These are phyloP conservation scores for Linnaemya vulpina DNA, from an alignment of 2,888 invertebrate genomes.

Conservation along the genomic window DNA sequence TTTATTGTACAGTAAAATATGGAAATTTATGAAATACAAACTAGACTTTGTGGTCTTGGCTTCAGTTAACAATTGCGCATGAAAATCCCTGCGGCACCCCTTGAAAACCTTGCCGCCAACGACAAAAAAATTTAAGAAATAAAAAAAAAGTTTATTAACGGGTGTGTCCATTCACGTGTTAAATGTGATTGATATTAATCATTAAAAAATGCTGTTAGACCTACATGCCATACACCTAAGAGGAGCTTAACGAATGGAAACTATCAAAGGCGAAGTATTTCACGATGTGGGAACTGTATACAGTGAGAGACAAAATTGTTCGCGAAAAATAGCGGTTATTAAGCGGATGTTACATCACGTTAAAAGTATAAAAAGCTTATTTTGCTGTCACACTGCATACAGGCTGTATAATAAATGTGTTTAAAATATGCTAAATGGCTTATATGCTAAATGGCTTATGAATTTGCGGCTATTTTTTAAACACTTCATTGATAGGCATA, in stretches of 20 bases:
- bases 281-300: no score
- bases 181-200: constrained; percentile 66
- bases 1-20: constrained; percentile 51
- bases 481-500: no score
- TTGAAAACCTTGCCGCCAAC: constrained; percentile 8
- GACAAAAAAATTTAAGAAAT: constrained; percentile 10
- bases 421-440: no score
- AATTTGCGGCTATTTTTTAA: no score
- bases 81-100: not conserved
- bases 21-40: constrained; percentile 8
- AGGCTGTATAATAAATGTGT: no score
- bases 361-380: no score
- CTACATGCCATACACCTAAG: constrained; percentile 6
- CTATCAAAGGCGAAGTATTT: no score
- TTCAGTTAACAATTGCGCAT: constrained; percentile 13
- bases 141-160: constrained; percentile 17
- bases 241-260: not conserved
- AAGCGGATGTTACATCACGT: no score
- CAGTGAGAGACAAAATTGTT: no score
- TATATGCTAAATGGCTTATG: no score
- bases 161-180: constrained; percentile 68
- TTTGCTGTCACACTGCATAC: no score
- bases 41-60: constrained; percentile 41
- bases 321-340: no score
- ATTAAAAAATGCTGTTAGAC: constrained; percentile 10